These are phyloP conservation scores for Calidris pygmaea DNA, from an alignment of 2,113 vertebrate genomes.

Conservation along the genomic window DNA sequence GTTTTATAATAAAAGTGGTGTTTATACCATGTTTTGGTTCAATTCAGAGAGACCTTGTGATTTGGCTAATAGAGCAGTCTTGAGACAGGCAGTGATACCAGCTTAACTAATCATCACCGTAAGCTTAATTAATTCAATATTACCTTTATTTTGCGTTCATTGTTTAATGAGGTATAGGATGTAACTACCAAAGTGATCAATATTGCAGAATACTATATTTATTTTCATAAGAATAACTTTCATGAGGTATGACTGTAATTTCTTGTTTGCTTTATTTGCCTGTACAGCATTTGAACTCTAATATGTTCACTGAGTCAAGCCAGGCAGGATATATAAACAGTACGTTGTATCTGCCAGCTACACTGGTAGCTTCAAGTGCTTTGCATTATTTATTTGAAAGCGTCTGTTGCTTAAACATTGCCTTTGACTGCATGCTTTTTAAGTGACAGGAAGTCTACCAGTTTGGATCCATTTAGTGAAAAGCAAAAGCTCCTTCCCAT, in stretches of 20 bases:
- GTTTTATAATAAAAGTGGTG: not conserved
- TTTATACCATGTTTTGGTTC: not conserved
- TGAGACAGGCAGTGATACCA: not conserved
- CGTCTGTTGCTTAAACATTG: conserved; percentile 39
- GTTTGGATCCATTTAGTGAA: conserved; percentile 5
- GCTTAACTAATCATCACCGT: not conserved
- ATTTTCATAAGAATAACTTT: not conserved
- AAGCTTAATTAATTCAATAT: not conserved
- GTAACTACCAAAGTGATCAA: not conserved
- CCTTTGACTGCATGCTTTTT: conserved; percentile 52
- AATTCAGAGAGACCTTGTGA: not conserved
- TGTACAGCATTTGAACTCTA: not conserved
- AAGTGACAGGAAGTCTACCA: conserved; percentile 21
- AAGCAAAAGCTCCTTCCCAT: conserved; percentile 1
- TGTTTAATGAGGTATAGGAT: not conserved
- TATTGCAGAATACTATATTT: not conserved
- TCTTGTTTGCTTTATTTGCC: not conserved
- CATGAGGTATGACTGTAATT: not conserved
- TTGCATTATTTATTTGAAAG: conserved; percentile 59
- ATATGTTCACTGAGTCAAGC: not conserved
- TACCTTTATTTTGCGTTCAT: not conserved
- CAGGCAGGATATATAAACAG: conserved; percentile 11
- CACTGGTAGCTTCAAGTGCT: not conserved
- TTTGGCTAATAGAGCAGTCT: not conserved
- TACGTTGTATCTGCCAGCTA: not conserved